Conservation (phyloP, 2,888 invertebrate genomes). For the Vannuccia rotundouncinata region DNA sequence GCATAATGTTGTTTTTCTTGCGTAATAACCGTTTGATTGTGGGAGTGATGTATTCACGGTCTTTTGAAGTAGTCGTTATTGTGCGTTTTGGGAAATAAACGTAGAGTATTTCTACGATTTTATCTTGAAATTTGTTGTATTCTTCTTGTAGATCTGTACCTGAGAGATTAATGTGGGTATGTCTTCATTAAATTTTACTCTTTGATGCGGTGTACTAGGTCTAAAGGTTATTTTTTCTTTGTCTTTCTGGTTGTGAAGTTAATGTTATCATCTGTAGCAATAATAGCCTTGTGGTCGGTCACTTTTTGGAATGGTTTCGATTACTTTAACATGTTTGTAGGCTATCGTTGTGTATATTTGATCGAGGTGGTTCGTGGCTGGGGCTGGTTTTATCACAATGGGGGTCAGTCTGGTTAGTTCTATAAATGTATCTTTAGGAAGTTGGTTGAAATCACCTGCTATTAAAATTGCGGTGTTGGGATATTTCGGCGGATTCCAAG, state of each 20-base stretch:
- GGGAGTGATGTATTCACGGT: slow-evolving; percentile 15
- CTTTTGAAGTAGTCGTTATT: slow-evolving; percentile 17
- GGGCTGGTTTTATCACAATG: neutral
- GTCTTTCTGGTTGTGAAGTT: slow-evolving; percentile 23
- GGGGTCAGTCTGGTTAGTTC: slow-evolving; percentile 13
- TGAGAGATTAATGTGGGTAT: slow-evolving; percentile 18
- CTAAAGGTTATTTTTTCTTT: slow-evolving; percentile 22
- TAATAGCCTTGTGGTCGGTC: too few species aligned
- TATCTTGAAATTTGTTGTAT: slow-evolving; percentile 16
- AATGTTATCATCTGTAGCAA: slow-evolving; percentile 23
- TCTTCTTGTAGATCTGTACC: slow-evolving; percentile 19
- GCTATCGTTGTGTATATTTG: slow-evolving; percentile 15
- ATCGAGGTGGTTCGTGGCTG: slow-evolving; percentile 21
- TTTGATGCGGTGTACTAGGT: slow-evolving; percentile 15
- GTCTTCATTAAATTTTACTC: slow-evolving; percentile 22
- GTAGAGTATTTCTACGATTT: slow-evolving; percentile 22
- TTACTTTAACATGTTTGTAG: slow-evolving; percentile 24
- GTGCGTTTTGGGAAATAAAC: slow-evolving; percentile 18
- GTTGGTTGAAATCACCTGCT: slow-evolving; percentile 24
- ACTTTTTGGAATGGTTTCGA: slow-evolving; percentile 1
- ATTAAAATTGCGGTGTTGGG: slow-evolving; percentile 17
- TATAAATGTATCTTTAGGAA: slow-evolving; percentile 12
- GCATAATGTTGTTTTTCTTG: slow-evolving; percentile 20
- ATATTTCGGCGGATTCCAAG: neutral
- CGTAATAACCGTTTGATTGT: slow-evolving; percentile 17